Conservation (phyloP, 2,888 invertebrate species). For the Platycnemis pennipes region DNA sequence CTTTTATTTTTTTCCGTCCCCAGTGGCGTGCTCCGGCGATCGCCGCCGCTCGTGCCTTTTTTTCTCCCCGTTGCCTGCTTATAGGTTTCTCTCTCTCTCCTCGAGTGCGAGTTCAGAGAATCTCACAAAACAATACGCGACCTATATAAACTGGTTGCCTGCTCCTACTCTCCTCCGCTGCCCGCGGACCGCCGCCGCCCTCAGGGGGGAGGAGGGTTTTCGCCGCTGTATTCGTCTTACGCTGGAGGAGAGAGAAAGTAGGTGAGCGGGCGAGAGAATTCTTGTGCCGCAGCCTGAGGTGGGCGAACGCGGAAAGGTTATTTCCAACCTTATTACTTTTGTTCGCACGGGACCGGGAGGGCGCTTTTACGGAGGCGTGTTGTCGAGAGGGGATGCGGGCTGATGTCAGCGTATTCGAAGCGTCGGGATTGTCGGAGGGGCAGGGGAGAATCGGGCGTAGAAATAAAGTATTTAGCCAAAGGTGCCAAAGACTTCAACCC, state of each 20-base stretch:
- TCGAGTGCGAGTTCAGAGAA: neutral
- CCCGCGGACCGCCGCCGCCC: slow-evolving; percentile 2
- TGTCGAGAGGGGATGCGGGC: neutral
- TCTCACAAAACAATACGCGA: slow-evolving; percentile 23
- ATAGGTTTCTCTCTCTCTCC: neutral
- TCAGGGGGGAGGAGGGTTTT: neutral
- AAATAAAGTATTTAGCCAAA: neutral
- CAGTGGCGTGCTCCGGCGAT: neutral
- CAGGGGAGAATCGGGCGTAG: neutral
- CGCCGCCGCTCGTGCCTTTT: neutral
- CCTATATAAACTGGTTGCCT: slow-evolving; percentile 46
- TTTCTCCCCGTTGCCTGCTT: neutral
- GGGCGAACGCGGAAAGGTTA: slow-evolving; percentile 25
- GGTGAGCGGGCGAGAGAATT: slow-evolving; percentile 59
- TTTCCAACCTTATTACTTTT: slow-evolving; percentile 28
- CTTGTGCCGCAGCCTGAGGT: neutral
- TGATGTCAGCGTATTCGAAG: neutral
- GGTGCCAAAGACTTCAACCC: neutral
- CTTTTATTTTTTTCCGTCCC: neutral
- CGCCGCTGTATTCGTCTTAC: neutral
- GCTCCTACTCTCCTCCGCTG: neutral
- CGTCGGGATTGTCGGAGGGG: neutral
- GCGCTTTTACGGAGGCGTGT: neutral
- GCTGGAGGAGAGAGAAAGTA: slow-evolving; percentile 48
- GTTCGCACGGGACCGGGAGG: neutral